Conservation (phyloP, 2,113 vertebrate genomes). For the Pelecanus crispus region DNA sequence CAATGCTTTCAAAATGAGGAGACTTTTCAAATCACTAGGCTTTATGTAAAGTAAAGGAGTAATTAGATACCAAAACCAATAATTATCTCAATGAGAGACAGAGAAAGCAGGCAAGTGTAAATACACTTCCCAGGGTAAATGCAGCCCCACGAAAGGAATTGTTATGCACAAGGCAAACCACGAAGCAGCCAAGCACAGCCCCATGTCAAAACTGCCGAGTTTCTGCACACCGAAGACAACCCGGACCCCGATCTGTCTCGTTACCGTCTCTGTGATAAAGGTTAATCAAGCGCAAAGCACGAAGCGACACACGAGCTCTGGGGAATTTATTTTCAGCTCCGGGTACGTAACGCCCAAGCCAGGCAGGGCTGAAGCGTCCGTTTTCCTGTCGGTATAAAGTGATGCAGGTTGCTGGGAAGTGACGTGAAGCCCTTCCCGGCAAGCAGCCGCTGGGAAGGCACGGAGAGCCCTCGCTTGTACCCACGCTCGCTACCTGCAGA, state of each 20-base stretch:
- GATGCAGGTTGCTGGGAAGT: not conserved
- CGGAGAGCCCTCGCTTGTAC: not conserved
- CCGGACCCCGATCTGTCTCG: not conserved
- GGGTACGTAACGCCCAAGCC: not conserved
- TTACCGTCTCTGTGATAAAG: slow-evolving; percentile 42
- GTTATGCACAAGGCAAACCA: slow-evolving; percentile 7
- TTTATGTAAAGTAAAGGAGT: slow-evolving; percentile 30
- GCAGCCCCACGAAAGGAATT: not conserved
- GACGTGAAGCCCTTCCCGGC: not conserved
- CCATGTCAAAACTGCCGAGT: not conserved
- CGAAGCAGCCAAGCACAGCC: slow-evolving; percentile 36
- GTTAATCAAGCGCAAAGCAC: slow-evolving; percentile 50
- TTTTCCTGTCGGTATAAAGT: accelerated
- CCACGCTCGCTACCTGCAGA: not conserved
- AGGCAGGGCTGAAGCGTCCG: not conserved
- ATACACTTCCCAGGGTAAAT: not conserved
- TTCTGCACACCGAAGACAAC: not conserved
- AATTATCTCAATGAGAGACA: slow-evolving; percentile 14
- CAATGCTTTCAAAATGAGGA: not conserved
- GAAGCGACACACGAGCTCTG: not conserved
- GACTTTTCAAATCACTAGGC: slow-evolving; percentile 1
- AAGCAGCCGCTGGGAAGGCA: not conserved
- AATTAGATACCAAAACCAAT: slow-evolving; percentile 22
- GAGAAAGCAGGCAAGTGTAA: not conserved
- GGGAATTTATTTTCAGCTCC: not conserved